Evolutionary conservation across 2,888 invertebrate genomes (phyloP).

Genomic region (Dasypolia templi): DNA sequence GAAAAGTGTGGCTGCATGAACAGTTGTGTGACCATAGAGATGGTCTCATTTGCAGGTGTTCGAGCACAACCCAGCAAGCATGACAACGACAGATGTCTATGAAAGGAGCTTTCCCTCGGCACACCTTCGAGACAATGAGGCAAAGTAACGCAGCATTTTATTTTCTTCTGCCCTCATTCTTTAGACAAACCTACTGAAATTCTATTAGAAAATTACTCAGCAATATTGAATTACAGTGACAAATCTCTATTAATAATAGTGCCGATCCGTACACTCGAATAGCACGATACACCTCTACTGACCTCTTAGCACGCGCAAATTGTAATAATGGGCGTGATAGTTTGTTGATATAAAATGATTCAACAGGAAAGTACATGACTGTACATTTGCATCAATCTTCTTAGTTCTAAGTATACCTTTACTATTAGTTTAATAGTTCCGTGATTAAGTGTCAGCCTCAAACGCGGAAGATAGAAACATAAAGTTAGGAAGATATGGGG

Average conservation of each 20-base stretch:
- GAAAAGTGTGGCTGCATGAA: not conserved
- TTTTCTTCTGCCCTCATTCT: not conserved
- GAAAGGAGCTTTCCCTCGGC: too few species aligned
- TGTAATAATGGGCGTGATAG: conserved; percentile 27
- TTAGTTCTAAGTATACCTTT: not conserved
- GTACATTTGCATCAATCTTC: not conserved
- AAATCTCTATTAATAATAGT: conserved; percentile 1
- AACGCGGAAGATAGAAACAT: not conserved
- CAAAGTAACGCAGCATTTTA: not conserved
- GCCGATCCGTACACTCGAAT: not conserved
- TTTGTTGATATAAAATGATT: not conserved
- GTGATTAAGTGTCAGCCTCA: not conserved
- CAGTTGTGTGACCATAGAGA: not conserved
- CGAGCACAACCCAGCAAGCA: too few species aligned
- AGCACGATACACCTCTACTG: conserved; percentile 32
- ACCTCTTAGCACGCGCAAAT: conserved; percentile 38
- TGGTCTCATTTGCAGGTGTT: not conserved
- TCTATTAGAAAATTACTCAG: not conserved
- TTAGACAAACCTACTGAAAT: not conserved
- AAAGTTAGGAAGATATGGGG: not conserved
- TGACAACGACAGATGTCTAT: not conserved
- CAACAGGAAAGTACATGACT: not conserved
- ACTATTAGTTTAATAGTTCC: too few species aligned
- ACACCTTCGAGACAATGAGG: not conserved
- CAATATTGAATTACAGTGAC: not conserved